These are phyloP conservation scores for Dasyurus viverrinus DNA, from an alignment of 2,113 vertebrate species.

Conservation along the genomic window DNA sequence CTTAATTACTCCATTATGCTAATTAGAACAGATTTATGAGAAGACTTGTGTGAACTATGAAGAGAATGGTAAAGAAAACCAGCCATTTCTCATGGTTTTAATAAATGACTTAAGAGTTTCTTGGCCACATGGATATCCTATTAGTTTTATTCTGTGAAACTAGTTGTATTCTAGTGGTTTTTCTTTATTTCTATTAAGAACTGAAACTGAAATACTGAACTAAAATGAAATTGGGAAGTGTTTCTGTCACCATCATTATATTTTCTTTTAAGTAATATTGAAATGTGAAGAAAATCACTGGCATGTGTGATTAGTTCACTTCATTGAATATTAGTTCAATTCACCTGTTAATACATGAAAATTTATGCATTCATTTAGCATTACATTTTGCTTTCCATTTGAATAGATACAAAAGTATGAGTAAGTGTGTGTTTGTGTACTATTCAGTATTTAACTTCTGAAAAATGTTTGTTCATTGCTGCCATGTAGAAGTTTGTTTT, in stretches of 20 bases:
- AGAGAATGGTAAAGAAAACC: background rate
- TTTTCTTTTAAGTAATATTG: background rate
- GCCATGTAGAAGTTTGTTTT: slow-evolving; percentile 16
- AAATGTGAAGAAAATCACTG: background rate
- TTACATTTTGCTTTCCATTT: slow-evolving; percentile 9
- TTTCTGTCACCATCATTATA: background rate
- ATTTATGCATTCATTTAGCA: background rate
- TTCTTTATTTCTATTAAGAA: background rate
- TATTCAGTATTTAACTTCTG: background rate
- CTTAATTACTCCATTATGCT: background rate
- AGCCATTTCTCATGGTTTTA: background rate
- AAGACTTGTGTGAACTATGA: background rate
- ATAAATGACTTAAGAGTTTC: background rate
- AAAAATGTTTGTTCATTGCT: slow-evolving; percentile 19
- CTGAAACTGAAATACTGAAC: background rate
- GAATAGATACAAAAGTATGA: background rate
- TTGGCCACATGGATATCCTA: background rate
- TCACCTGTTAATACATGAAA: background rate
- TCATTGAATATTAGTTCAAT: background rate
- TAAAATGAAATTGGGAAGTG: background rate
- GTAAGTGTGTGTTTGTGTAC: background rate
- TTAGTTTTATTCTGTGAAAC: background rate
- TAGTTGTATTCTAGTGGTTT: background rate
- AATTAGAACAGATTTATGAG: background rate
- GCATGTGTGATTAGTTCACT: background rate